A percentile compares a stretch with the other conserved stretches of the same genome.
Conservation (phyloP, 2,113 vertebrate species). For the Daubentonia madagascariensis region DNA sequence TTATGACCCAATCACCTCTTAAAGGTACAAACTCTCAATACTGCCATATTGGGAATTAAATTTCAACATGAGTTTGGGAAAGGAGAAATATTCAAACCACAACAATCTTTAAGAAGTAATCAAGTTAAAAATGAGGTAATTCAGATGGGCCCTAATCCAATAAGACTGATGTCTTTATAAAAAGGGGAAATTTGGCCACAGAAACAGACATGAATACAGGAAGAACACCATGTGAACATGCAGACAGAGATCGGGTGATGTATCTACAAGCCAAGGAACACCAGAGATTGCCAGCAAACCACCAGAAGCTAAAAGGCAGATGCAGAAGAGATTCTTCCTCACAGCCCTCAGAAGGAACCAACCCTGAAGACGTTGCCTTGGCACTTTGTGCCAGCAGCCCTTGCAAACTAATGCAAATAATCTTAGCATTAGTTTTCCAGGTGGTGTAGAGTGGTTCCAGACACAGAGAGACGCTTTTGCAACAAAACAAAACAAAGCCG, state of each 20-base stretch:
- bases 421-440: not conserved
- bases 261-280: no score
- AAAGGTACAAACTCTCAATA: not conserved
- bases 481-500: not conserved
- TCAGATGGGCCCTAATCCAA: not conserved
- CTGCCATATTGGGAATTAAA: not conserved
- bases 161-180: not conserved
- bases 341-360: not conserved
- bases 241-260: not conserved
- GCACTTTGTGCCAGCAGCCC: not conserved
- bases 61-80: not conserved
- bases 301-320: not conserved
- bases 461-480: not conserved
- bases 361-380: not conserved
- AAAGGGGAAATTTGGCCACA: not conserved
- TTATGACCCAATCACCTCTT: not conserved
- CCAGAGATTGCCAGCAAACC: not conserved
- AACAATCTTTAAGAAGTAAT: not conserved
- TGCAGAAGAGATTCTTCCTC: not conserved
- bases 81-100: not conserved
- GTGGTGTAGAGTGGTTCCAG: not conserved
- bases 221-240: not conserved
- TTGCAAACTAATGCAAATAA: not conserved
- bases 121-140: not conserved
- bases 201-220: not conserved